A percentile compares a stretch with the other conserved stretches of the same genome.
phyloP scores from a whole-genome alignment of 2,113 vertebrate species.

The Phalacrocorax aristotelis region DNA sequence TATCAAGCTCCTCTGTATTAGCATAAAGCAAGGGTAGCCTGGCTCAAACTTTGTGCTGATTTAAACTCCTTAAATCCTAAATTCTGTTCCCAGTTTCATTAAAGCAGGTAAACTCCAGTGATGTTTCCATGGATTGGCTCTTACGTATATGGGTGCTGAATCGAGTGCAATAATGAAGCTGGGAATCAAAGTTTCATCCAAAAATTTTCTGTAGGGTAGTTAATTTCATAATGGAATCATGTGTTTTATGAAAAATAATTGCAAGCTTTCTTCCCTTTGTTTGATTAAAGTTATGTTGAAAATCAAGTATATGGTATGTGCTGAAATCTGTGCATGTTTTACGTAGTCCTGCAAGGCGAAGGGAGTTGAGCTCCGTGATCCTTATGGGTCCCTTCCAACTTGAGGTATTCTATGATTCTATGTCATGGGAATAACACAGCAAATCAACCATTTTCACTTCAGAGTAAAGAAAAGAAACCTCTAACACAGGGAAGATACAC shows the following conservation, averaged over 20 bases:
- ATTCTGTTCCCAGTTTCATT: not conserved
- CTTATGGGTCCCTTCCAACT: not conserved
- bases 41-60: not conserved
- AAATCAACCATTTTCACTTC: not conserved
- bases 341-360: not conserved
- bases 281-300: not conserved
- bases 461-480: not conserved
- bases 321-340: not conserved
- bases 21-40: not conserved
- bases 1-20: not conserved
- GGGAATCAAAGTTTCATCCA: not conserved
- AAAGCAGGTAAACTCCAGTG: not conserved
- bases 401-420: not conserved
- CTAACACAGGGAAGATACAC: not conserved
- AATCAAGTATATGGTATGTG: not conserved
- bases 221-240: not conserved
- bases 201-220: not conserved
- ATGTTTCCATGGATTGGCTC: not conserved
- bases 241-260: not conserved
- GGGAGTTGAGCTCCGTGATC: not conserved
- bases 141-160: accelerated
- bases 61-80: not conserved
- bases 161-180: accelerated
- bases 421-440: not conserved
- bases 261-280: not conserved